A percentile compares a stretch with the other conserved stretches of the same genome.
phyloP scores from a whole-genome alignment of 2,797 vertebrate species.

The Enoplosus armatus region DNA sequence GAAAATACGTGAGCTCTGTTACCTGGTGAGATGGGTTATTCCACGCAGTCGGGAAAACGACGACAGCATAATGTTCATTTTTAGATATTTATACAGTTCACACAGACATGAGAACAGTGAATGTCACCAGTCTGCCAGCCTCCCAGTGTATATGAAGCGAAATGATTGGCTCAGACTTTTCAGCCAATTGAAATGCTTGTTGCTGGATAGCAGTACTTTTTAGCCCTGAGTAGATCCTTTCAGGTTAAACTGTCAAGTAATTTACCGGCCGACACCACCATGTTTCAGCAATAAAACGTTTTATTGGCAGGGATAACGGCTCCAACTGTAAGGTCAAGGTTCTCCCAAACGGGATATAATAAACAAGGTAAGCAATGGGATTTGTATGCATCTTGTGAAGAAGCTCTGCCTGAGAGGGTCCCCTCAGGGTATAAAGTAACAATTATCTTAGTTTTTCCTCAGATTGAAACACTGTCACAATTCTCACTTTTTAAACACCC shows the following conservation, averaged over 20 bases:
- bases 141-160: background rate
- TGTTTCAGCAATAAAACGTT: background rate
- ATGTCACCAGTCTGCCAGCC: conserved; percentile 60
- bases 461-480: background rate
- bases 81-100: conserved; percentile 17
- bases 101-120: conserved; percentile 39
- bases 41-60: conserved; percentile 66
- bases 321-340: background rate
- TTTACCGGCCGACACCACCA: background rate
- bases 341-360: background rate
- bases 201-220: accelerated
- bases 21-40: conserved; percentile 67
- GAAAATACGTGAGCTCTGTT: conserved; percentile 7
- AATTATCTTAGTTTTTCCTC: no score
- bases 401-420: background rate
- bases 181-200: conserved; percentile 57
- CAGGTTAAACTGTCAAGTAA: background rate
- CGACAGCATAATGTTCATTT: conserved; percentile 74
- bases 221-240: accelerated
- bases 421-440: background rate
- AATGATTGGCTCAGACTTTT: conserved; percentile 55
- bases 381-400: no score
- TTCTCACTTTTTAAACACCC: background rate
- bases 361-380: background rate
- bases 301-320: background rate